These are phyloP conservation scores for Lycorma delicatula DNA, from an alignment of 1,140 invertebrate genomes.

Conservation along the genomic window DNA sequence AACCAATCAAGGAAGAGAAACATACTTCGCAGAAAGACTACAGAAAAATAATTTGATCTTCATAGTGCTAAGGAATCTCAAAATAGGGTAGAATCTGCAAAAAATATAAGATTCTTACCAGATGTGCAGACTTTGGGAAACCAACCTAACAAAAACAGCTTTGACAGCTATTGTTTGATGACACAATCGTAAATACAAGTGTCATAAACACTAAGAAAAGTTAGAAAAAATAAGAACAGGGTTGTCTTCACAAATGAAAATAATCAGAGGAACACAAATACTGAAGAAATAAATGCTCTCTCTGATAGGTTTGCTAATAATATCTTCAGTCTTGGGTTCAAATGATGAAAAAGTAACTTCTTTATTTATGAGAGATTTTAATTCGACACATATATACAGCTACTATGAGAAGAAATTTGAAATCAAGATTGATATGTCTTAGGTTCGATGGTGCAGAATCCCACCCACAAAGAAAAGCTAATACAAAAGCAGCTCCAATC, in stretches of 20 bases:
- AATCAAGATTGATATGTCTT: too few relatives aligned
- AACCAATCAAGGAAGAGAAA: too few relatives aligned
- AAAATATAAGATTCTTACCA: neutral
- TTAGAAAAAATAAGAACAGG: neutral
- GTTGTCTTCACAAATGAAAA: neutral
- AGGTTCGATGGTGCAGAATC: conserved; percentile 28
- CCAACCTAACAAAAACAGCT: conserved; percentile 4
- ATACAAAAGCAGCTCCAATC: conserved; percentile 27
- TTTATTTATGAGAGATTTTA: conserved; percentile 14
- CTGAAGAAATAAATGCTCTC: conserved; percentile 13
- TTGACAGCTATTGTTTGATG: too few relatives aligned
- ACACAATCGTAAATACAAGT: too few relatives aligned
- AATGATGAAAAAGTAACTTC: neutral
- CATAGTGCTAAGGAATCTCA: neutral
- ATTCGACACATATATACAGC: conserved; percentile 17
- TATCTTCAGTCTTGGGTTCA: conserved; percentile 10
- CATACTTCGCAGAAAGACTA: too few relatives aligned
- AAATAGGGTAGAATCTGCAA: neutral
- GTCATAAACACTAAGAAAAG: conserved; percentile 12
- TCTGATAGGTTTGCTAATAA: conserved; percentile 13
- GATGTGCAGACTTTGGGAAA: conserved; percentile 1
- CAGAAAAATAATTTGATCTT: conserved; percentile 3
- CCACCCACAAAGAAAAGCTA: conserved; percentile 22
- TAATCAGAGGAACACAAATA: conserved; percentile 7
- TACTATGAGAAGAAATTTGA: conserved; percentile 29